Base-by-base conservation (phyloP, 1,140 invertebrate genomes). In the Laodelphax striatellus region DNA sequence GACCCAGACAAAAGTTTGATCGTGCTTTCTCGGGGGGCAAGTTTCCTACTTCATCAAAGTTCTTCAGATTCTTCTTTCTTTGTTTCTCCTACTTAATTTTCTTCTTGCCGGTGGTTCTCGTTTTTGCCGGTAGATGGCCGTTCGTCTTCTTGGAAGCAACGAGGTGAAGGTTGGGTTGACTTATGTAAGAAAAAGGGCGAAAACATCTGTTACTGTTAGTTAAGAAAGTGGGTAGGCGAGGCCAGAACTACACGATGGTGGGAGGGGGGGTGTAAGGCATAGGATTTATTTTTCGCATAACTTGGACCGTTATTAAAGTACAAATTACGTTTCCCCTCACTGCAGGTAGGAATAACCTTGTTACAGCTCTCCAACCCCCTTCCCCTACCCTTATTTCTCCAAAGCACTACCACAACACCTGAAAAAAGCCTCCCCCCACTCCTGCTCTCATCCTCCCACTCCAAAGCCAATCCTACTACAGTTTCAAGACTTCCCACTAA, bases 211-310 rank as follows among this genome's bases (percentile, higher is more conserved):
- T 50, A 50, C 46, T 8, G 16, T 50, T 19, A 50, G 34, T 38
- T 38, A 38, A 38, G 34, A 38, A 38, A 38, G 34, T 38, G 34
- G 34, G 34, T 38, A 38, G 34, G 34, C 34, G 34, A 38, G 34
- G 34, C 34, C 10, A 38, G 34, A 3, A 38, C 34, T 38, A 38
- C 10, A 38, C 34, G 5, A 9, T 38, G 8, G 6, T 4, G 6
- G 46, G 46, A 2, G 46, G 16, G 46, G n/a, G 11, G 46, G 6
- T 5, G 13, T 4, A 13, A 19, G 43, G 19, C 3, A 50, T 16
- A 14, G 46, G 46, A 50, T 50, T 50, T 50, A 50, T 50, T 50
- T 50, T 50, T 50, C 46, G 46, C 46, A 50, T 50, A 50, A 50
- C 46, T 50, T 50, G 21, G 46, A 50, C 46, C 16, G 46, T 50